These are phyloP conservation scores for Lithodes maja DNA, from an alignment of 2,888 invertebrate genomes.

Conservation along the genomic window DNA sequence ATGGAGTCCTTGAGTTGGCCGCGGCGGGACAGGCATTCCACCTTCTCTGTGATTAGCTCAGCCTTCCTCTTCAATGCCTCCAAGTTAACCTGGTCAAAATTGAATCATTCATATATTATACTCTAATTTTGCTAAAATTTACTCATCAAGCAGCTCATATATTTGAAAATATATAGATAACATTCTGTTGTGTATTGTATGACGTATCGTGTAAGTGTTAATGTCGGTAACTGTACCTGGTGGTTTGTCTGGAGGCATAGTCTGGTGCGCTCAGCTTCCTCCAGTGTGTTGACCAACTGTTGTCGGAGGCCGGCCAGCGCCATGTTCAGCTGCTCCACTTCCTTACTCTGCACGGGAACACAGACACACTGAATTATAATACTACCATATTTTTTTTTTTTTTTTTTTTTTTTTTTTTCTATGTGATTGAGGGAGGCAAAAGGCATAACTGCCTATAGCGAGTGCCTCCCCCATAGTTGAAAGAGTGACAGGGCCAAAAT, in stretches of 20 bases:
- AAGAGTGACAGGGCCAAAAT: too few relatives aligned
- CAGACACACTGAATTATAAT: too few relatives aligned
- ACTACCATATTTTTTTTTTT: too few relatives aligned
- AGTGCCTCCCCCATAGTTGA: too few relatives aligned
- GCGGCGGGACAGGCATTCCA: constrained; percentile 30
- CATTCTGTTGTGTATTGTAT: too few relatives aligned
- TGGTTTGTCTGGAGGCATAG: constrained; percentile 52
- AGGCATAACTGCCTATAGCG: too few relatives aligned
- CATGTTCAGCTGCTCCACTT: constrained; percentile 51
- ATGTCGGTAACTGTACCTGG: constrained; percentile 38
- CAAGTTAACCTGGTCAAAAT: constrained; percentile 37
- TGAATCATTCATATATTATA: neutral
- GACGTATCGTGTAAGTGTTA: neutral
- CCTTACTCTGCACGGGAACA: constrained; percentile 38
- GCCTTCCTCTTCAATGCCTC: constrained; percentile 46
- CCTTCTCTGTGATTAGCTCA: constrained; percentile 54
- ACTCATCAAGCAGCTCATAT: too few relatives aligned
- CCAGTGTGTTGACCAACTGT: constrained; percentile 59
- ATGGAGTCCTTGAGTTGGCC: constrained; percentile 65
- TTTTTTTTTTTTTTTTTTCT: too few relatives aligned
- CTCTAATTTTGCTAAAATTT: too few relatives aligned
- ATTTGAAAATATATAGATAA: too few relatives aligned
- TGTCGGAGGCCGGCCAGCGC: constrained; percentile 57
- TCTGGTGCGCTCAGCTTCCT: constrained; percentile 60
- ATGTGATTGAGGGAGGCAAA: too few relatives aligned